Base-by-base conservation (phyloP, 35 echinoderm and acorn worm species). In the Stichopus chloronotus region DNA sequence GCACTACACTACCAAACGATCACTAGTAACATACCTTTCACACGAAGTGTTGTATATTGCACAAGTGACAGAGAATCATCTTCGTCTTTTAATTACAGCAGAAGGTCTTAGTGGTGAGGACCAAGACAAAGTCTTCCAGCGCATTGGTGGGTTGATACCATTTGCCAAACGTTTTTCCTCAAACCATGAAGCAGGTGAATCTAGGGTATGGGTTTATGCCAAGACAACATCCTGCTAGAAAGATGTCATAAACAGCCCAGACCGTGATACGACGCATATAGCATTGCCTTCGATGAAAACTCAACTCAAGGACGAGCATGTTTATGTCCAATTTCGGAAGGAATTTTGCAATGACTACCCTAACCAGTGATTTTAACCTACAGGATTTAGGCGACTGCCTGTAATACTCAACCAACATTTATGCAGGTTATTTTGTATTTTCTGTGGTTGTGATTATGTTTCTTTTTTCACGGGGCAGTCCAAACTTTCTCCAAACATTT, bases 361-460 rank as follows among this genome's bases (percentile, higher is more conserved):
- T 93, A 55, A 19, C 20, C 17, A 76, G 53, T 56, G 94, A 95
- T 91, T 22, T 78, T 57, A 71, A 93, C 17, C 53, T 95, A 11
- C 84, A 71, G 19, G 68, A 68, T 52, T 24, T 95, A 12, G 87
- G 59, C 7, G 72, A 63, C 13, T 43, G 74, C 5, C 52, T 78
- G 2, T 54, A 53, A 56, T 53, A 90, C 76, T 56, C 88, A 7
- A n/a, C 52, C 59, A 22, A 95, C 88, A 63, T 92, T 88, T 77
- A n/a, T 93, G 3, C 91, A 93, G 52, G 63, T 92, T 9, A 5
- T 95, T 0, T 95, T 92, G n/a, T 54, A 95, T 92, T 55, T 80
- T 65, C 17, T 68, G 57, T 58, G 94, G 91, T 0, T 95, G 91
- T 72, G 94, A 95, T 57, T 92, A 92, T 95, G 94, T 95, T 4